phyloP scores from a whole-genome alignment of 2,113 vertebrate species.

The Balaenoptera acutorostrata region DNA sequence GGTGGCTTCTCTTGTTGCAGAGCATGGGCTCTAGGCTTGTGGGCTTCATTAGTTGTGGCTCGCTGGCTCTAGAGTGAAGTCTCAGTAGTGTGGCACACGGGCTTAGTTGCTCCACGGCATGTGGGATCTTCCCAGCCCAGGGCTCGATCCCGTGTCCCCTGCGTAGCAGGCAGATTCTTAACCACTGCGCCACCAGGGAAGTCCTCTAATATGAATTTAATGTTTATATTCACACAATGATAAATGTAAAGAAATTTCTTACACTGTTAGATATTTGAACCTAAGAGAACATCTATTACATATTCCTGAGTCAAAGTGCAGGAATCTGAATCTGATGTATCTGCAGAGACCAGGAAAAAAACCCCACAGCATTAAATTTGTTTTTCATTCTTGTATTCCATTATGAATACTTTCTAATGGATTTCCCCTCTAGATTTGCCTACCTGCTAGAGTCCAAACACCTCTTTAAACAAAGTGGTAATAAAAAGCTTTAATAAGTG shows the following conservation, averaged over 20 bases:
- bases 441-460: constrained; percentile 84
- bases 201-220: background rate
- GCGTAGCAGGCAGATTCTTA: too few species aligned
- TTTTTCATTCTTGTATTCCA: constrained; percentile 75
- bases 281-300: constrained; percentile 70
- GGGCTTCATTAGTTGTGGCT: too few species aligned
- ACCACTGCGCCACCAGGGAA: too few species aligned
- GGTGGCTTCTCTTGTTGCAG: too few species aligned
- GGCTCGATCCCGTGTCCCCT: too few species aligned
- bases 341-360: constrained; percentile 65
- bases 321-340: constrained; percentile 74
- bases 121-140: too few species aligned
- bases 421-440: constrained; percentile 80
- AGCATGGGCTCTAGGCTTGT: too few species aligned
- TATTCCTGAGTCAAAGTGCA: constrained; percentile 74
- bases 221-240: constrained; percentile 53
- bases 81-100: too few species aligned
- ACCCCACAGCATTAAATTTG: constrained; percentile 72
- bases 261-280: constrained; percentile 68
- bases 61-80: too few species aligned
- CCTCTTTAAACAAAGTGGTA: constrained; percentile 83
- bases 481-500: constrained; percentile 83
- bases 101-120: too few species aligned
- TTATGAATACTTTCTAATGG: constrained; percentile 82
- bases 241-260: constrained; percentile 20